Conservation (phyloP, 1,140 invertebrate genomes). For the Drosophila willistoni region DNA sequence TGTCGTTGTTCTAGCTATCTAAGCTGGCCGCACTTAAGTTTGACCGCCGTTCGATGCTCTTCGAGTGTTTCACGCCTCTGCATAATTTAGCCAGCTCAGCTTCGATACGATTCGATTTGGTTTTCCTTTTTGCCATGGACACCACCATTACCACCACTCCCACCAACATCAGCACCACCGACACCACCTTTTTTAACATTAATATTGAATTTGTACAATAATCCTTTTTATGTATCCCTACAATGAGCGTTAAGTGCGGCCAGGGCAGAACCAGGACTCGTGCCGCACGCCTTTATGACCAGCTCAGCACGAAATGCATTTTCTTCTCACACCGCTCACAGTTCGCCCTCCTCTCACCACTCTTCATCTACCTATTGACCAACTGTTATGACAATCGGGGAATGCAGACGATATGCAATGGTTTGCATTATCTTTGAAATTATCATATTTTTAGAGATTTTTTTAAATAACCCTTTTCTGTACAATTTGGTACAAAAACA, state of each 20-base stretch:
- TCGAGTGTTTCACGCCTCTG: constrained; percentile 70
- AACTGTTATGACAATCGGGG: neutral
- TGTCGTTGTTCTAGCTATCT: constrained; percentile 46
- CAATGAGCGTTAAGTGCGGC: constrained; percentile 73
- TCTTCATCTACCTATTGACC: neutral
- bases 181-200: constrained; percentile 43
- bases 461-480: no score
- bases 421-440: neutral
- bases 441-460: no score
- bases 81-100: constrained; percentile 75
- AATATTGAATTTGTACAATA: constrained; percentile 80
- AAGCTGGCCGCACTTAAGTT: constrained; percentile 68
- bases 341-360: neutral
- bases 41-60: constrained; percentile 45
- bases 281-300: constrained; percentile 57
- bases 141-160: neutral
- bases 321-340: constrained; percentile 20
- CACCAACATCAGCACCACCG: neutral
- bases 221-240: constrained; percentile 75
- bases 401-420: neutral
- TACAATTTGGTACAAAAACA: no score
- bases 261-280: constrained; percentile 23
- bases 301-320: constrained; percentile 53
- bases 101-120: constrained; percentile 17
- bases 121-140: constrained; percentile 4